Conservation (phyloP, 1,140 invertebrate species). For the Drosophila melanogaster region Release_6_plus_ISO1_MT NT_033777.3:29774501-29775000, state of each 20-base stretch:
- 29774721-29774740: constrained; percentile 29
- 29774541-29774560: constrained; percentile 66
- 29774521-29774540: constrained; percentile 84
- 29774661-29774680: constrained; percentile 57
- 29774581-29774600: background rate
- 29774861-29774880: constrained; percentile 18
- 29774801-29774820: constrained; percentile 35
- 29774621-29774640: background rate
- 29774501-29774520: constrained; percentile 82
- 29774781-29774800: constrained; percentile 22
- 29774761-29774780: constrained; percentile 60
- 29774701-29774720: constrained; percentile 17
- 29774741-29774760: constrained; percentile 41
- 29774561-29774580: constrained; percentile 16
- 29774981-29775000: constrained; percentile 38
- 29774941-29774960: constrained; percentile 40
- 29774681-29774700: background rate
- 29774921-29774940: constrained; percentile 29
- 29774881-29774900: constrained; percentile 17
- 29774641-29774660: constrained; percentile 72
- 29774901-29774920: constrained; percentile 48
- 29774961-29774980: constrained; percentile 32
- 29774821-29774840: constrained; percentile 15
- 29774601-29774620: background rate
- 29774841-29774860: too few species aligned